Percentiles rank a stretch among this genome's conserved stretches.
Evolutionary conservation across 2,888 invertebrate species (phyloP).

Genomic region (Dromius quadrimaculatus): DNA sequence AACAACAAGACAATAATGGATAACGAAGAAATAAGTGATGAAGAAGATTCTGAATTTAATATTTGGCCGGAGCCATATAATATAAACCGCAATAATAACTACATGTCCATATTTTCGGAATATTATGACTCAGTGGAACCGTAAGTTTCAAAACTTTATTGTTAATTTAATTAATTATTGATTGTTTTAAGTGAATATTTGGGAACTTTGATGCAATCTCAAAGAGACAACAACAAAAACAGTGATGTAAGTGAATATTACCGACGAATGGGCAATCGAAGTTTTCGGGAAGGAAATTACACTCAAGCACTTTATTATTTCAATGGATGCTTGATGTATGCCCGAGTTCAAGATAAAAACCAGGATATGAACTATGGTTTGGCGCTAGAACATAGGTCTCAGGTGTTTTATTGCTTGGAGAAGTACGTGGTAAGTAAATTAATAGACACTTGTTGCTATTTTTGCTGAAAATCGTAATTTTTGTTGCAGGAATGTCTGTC

Average conservation of each 20-base stretch:
- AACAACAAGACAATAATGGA: not conserved
- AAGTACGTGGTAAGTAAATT: not conserved
- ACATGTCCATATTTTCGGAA: not conserved
- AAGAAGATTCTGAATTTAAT: not conserved
- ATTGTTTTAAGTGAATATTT: not conserved
- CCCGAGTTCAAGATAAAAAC: not conserved
- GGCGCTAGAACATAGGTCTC: not conserved
- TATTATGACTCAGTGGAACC: not conserved
- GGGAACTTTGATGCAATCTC: not conserved
- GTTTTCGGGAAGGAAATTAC: not conserved
- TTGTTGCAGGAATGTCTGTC: not conserved
- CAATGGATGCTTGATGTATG: not conserved
- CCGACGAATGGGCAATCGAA: not conserved
- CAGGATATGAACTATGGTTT: not conserved
- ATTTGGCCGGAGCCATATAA: not conserved
- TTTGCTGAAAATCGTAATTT: too few species aligned
- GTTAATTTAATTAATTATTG: not conserved
- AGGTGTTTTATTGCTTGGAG: not conserved
- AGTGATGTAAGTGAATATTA: not conserved
- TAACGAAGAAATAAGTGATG: not conserved
- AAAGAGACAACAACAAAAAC: not conserved
- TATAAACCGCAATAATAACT: not conserved
- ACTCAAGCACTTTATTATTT: constrained; percentile 1
- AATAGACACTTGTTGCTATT: not conserved
- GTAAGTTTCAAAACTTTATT: not conserved